Conservation (phyloP, 2,888 invertebrate genomes). For the Brenthis hecate region DNA sequence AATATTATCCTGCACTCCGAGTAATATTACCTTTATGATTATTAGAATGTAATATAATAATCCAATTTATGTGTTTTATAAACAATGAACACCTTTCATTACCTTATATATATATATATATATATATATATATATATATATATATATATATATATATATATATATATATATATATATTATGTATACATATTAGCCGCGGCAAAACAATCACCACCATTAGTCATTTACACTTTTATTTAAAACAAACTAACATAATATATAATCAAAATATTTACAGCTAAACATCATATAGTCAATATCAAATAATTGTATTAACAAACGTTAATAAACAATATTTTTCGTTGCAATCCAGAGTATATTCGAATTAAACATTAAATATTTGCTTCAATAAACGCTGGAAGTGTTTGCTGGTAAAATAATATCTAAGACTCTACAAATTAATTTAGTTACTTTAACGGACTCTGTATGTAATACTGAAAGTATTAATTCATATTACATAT, state of each 20-base stretch:
- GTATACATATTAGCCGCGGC: too few species aligned
- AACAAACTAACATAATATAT: slow-evolving; percentile 25
- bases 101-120: too few species aligned
- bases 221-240: slow-evolving; percentile 19
- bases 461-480: slow-evolving; percentile 53
- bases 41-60: too few species aligned
- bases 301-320: slow-evolving; percentile 37
- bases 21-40: too few species aligned
- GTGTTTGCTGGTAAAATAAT: slow-evolving; percentile 72
- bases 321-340: slow-evolving; percentile 46
- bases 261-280: slow-evolving; percentile 34
- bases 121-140: too few species aligned
- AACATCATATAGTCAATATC: slow-evolving; percentile 36
- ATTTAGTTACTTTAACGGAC: slow-evolving; percentile 65
- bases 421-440: slow-evolving; percentile 73
- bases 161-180: too few species aligned
- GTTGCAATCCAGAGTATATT: slow-evolving; percentile 51
- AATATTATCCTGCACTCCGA: too few species aligned
- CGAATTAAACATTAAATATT: slow-evolving; percentile 70
- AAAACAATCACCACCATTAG: not conserved
- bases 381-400: slow-evolving; percentile 61
- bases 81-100: too few species aligned
- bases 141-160: too few species aligned
- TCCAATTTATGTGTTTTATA: too few species aligned
- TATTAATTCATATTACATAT: not conserved